Evolutionary conservation across 2,888 invertebrate species (phyloP).

Genomic region (Stramonita haemastoma): DNA sequence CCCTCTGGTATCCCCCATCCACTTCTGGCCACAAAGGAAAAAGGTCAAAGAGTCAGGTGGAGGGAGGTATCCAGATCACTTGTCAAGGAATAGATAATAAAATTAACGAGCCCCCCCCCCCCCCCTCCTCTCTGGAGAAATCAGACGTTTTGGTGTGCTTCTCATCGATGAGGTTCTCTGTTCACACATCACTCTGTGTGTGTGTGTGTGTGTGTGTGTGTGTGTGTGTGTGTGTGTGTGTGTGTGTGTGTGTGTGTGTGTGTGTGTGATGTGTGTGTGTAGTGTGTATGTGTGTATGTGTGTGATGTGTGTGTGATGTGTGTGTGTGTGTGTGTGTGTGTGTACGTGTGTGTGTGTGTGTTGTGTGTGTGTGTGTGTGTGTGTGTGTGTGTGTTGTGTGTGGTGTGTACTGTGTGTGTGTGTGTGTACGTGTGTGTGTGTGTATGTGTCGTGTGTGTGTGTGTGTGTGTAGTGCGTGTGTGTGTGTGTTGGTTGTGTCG

Average conservation of each 20-base stretch:
- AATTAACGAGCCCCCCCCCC: too few species aligned
- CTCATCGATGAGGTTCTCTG: neutral
- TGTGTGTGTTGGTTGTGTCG: neutral
- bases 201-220: neutral
- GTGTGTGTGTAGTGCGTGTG: slow-evolving; percentile 35
- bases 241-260: slow-evolving; percentile 2
- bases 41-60: too few species aligned
- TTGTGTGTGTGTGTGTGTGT: slow-evolving; percentile 30
- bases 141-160: too few species aligned
- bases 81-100: too few species aligned
- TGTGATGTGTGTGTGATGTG: slow-evolving; percentile 17
- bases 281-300: slow-evolving; percentile 24
- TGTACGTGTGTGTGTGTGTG: slow-evolving; percentile 17
- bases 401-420: neutral
- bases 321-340: slow-evolving; percentile 5
- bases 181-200: neutral
- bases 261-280: slow-evolving; percentile 22
- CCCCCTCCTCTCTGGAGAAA: too few species aligned
- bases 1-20: too few species aligned
- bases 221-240: neutral
- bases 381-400: slow-evolving; percentile 18
- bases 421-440: slow-evolving; percentile 2
- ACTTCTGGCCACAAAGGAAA: too few species aligned
- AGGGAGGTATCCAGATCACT: too few species aligned
- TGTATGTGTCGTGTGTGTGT: slow-evolving; percentile 20